Percentiles rank a stretch among this genome's conserved stretches.
Evolutionary conservation across 2,113 vertebrate species (phyloP).

Genomic region (Pachyramphus minor): DNA sequence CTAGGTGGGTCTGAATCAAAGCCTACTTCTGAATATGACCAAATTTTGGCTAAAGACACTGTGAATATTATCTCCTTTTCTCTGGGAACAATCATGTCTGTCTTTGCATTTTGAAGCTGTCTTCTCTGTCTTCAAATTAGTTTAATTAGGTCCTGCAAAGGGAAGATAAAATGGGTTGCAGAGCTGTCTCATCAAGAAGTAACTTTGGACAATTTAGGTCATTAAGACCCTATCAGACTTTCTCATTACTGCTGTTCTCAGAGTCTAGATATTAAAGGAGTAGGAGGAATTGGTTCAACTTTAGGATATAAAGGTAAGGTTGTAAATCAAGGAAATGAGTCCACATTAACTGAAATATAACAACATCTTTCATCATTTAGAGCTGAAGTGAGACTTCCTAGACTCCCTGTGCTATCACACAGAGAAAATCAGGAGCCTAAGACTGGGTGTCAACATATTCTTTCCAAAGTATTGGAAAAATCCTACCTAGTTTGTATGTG

Average conservation of each 20-base stretch:
- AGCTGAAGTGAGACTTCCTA: background rate
- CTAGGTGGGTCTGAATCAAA: background rate
- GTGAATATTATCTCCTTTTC: background rate
- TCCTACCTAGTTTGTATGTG: background rate
- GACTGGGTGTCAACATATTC: background rate
- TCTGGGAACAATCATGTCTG: background rate
- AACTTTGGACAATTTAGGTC: background rate
- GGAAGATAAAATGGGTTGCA: background rate
- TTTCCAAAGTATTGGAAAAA: background rate
- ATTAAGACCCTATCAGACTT: background rate
- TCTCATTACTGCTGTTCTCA: background rate
- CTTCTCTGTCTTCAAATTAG: slow-evolving; percentile 1
- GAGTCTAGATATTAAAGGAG: background rate
- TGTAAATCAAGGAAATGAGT: background rate
- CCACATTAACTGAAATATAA: background rate
- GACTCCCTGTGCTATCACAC: background rate
- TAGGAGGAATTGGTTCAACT: background rate
- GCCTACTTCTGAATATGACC: background rate
- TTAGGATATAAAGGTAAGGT: background rate
- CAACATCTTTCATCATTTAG: background rate
- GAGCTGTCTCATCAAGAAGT: background rate
- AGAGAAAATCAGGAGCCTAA: background rate
- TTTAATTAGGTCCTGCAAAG: slow-evolving; percentile 30
- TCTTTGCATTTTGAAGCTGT: background rate
- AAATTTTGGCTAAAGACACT: background rate